A percentile compares a stretch with the other conserved stretches of the same genome.
phyloP scores from a whole-genome alignment of 1,140 invertebrate genomes.

The Geopemphigus sp. region DNA sequence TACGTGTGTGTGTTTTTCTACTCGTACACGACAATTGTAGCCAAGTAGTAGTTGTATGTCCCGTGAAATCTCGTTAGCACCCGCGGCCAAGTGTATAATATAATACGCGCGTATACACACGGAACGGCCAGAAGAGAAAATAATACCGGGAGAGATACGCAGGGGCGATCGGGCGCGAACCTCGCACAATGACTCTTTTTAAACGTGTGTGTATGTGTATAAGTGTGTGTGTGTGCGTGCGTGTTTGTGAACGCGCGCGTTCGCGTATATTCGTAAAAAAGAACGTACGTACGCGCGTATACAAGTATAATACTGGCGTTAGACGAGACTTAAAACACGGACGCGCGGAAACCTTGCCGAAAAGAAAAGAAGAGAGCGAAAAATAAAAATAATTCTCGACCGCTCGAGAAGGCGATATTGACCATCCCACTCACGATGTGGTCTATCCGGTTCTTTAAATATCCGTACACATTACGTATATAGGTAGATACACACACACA shows the following conservation, averaged over 20 bases:
- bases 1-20: neutral
- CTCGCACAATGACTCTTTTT: constrained; percentile 21
- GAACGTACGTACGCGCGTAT: too few species aligned
- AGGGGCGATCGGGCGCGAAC: neutral
- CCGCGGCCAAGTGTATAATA: constrained; percentile 1
- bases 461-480: neutral
- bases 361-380: constrained; percentile 27
- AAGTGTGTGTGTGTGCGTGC: neutral
- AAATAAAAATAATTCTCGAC: constrained; percentile 22
- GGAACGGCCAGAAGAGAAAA: constrained; percentile 10
- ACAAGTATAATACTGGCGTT: constrained; percentile 2
- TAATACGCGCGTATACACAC: neutral
- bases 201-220: neutral
- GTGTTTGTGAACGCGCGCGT: too few species aligned
- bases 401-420: constrained; percentile 36
- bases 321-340: neutral
- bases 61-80: constrained; percentile 21
- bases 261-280: too few species aligned
- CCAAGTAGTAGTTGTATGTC: neutral
- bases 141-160: neutral
- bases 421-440: constrained; percentile 37
- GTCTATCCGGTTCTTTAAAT: constrained; percentile 41
- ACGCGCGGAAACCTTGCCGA: constrained; percentile 1
- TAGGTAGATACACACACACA: neutral
- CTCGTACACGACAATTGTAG: neutral